Base-by-base conservation (phyloP, 2,888 invertebrate species). In the Pogonocherus hispidulus region DNA sequence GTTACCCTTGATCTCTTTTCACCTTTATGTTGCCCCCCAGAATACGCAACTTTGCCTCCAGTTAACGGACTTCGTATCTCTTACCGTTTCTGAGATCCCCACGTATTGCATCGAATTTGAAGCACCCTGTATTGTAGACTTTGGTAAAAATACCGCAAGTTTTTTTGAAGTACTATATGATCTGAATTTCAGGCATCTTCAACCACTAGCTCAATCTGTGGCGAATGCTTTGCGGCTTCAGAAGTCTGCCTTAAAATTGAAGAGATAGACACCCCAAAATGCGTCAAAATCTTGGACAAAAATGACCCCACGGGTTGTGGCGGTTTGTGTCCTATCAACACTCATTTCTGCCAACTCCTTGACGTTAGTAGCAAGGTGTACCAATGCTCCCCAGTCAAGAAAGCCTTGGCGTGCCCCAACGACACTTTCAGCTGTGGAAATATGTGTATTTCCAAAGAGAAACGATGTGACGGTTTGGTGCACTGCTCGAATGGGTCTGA, bases 401-500 rank as follows among this genome's bases (percentile, higher is more conserved):
- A 88, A 63, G 85, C 87, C 49, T 87, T 89, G 60, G 87, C 88
- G 51, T 94, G 93, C 78, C 87, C 90, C 14, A 84, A 88, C 23
- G 87, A 89, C 66, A 90, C 91, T 79, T 93, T 92, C 90, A 90
- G 90, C 63, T 94, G 94, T 81, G 89, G 89, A n/a, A 92, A 93
- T 16, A 87, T 91, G 66, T 94, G 93, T 80, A 90, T 93, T 54
- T 87, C 90, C 0, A 83, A 86, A 37, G 86, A 86, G 23, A 90
- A 91, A 66, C 88, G 90, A 32, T 94, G 94, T 83, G 92, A 94
- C 81, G 93, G 93, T 11, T 86, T 89, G 63, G 88, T 92, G 78
- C 91, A 94, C 81, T 94, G 94, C 84, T 91, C 91, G 76, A 92
- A 93, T 82, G 89, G 90, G 81, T 90, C 91, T 16, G 93, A 94